phyloP scores from a whole-genome alignment of 2,113 vertebrate species.

The Oreochromis niloticus region DNA sequence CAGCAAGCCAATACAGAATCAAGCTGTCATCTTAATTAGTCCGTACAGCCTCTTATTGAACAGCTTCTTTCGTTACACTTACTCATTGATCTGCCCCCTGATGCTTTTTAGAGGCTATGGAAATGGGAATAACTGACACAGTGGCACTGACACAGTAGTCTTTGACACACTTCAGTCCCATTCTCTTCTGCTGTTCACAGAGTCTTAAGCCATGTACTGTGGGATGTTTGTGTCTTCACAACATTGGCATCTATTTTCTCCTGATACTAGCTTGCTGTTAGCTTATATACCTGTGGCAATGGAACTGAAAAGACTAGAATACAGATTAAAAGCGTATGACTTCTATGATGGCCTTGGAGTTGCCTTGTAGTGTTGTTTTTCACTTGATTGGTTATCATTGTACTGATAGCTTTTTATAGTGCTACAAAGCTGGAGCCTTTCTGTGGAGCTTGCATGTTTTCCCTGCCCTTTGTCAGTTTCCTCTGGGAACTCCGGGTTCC shows the following conservation, averaged over 20 bases:
- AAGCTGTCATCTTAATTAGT: slow-evolving; percentile 62
- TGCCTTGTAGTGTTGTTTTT: neutral
- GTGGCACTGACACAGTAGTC: neutral
- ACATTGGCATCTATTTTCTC: neutral
- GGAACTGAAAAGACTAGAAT: neutral
- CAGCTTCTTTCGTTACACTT: neutral
- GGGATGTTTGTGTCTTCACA: neutral
- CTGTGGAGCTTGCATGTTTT: neutral
- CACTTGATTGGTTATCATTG: neutral
- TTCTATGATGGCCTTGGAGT: neutral
- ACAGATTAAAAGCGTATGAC: neutral
- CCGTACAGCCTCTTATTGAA: slow-evolving; percentile 7
- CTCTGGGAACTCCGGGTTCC: neutral
- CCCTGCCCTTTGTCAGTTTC: no score
- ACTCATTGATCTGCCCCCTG: neutral
- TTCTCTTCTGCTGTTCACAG: neutral
- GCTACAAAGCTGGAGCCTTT: neutral
- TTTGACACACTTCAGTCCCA: neutral
- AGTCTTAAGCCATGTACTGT: neutral
- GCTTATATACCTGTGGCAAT: neutral
- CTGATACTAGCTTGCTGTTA: neutral
- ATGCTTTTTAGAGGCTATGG: neutral
- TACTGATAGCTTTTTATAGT: neutral
- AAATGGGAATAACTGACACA: neutral
- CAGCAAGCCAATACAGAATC: slow-evolving; percentile 46